Conservation (phyloP, 2,888 invertebrate genomes). For the Fissipunctia ypsillon region DNA sequence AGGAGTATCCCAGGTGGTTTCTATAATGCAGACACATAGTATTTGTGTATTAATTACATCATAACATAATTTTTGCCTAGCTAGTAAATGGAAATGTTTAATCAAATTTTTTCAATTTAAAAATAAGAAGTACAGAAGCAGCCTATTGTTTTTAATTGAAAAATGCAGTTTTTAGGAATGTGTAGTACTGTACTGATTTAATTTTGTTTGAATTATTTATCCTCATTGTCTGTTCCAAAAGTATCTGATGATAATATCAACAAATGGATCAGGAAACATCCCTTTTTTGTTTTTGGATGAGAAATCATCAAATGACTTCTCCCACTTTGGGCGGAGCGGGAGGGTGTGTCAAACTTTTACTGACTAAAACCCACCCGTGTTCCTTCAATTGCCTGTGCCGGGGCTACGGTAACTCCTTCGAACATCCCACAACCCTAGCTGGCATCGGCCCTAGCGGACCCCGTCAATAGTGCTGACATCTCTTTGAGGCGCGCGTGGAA, state of each 20-base stretch:
- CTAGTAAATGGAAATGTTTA: not conserved
- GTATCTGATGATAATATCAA: not conserved
- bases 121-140: not conserved
- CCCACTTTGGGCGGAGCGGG: too few relatives aligned
- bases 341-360: too few relatives aligned
- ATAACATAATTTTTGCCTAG: not conserved
- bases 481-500: too few relatives aligned
- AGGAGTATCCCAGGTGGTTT: constrained; percentile 94
- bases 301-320: too few relatives aligned
- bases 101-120: not conserved
- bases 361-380: too few relatives aligned
- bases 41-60: not conserved
- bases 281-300: too few relatives aligned
- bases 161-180: not conserved
- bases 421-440: too few relatives aligned
- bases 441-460: too few relatives aligned
- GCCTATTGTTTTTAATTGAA: too few relatives aligned
- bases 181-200: not conserved
- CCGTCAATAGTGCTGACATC: too few relatives aligned
- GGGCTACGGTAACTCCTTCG: too few relatives aligned
- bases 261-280: not conserved
- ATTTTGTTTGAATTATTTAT: not conserved
- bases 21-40: constrained; percentile 82
- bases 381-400: too few relatives aligned
- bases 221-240: not conserved